phyloP scores from a whole-genome alignment of 2,888 invertebrate species.

The Perizoma flavofasciatum region DNA sequence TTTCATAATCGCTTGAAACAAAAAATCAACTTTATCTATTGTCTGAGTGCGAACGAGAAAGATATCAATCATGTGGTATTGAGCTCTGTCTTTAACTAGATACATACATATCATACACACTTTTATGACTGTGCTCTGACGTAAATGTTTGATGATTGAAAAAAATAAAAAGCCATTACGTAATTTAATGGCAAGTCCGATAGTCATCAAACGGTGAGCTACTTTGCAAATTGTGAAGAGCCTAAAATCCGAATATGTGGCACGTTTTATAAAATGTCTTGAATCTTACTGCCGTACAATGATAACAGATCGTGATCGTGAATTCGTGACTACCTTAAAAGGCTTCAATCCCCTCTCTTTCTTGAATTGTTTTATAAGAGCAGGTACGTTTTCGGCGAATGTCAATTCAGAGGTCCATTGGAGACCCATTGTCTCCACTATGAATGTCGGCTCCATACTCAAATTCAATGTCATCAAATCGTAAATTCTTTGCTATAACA shows the following conservation, averaged over 20 bases:
- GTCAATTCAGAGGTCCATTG: constrained; percentile 81
- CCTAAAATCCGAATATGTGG: no score
- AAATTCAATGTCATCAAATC: constrained; percentile 84
- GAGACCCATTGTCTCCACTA: constrained; percentile 76
- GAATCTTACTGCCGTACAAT: no score
- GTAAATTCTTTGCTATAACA: constrained; percentile 78
- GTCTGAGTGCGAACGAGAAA: constrained; percentile 29
- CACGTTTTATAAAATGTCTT: no score
- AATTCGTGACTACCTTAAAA: constrained; percentile 73
- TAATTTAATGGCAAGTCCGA: no score
- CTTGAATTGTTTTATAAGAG: constrained; percentile 78
- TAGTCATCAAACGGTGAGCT: no score
- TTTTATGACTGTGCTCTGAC: no score
- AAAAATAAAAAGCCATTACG: no score
- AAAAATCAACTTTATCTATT: constrained; percentile 24
- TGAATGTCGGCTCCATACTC: constrained; percentile 84
- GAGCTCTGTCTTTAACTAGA: not conserved
- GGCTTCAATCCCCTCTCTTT: constrained; percentile 81
- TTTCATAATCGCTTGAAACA: constrained; percentile 28
- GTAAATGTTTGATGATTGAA: no score
- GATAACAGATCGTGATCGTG: no score
- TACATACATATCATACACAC: no score
- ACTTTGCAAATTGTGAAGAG: no score
- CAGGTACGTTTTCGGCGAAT: constrained; percentile 73
- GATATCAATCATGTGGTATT: constrained; percentile 26